These are phyloP conservation scores for Macroglossus sobrinus DNA, from an alignment of 2,113 vertebrate species.

Conservation along the genomic window DNA sequence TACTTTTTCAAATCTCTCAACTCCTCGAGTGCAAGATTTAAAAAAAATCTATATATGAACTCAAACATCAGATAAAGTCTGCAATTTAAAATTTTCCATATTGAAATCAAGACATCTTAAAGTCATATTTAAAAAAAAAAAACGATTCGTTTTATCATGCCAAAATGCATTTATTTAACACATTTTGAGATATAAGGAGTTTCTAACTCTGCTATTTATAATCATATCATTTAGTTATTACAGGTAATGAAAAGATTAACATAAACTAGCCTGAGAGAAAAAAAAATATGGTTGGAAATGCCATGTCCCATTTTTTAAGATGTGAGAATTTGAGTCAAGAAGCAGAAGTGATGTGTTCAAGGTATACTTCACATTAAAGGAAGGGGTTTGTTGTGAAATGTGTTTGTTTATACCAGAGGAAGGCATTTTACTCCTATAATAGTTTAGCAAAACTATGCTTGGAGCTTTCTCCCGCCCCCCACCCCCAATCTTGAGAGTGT, in stretches of 20 bases:
- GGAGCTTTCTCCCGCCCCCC: neutral
- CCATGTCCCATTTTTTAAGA: neutral
- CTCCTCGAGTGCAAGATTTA: neutral
- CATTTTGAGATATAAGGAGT: neutral
- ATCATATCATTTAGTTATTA: neutral
- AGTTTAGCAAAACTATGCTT: neutral
- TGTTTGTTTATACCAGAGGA: neutral
- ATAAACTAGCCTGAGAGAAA: neutral
- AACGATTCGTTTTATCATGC: neutral
- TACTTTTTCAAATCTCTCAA: neutral
- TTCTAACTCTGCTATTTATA: neutral
- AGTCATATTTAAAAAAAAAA: neutral
- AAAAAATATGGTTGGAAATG: neutral
- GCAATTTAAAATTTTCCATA: neutral
- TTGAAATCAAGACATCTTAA: neutral
- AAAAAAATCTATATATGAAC: neutral
- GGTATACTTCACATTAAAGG: neutral
- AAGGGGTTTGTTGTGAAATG: neutral
- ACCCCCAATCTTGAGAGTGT: neutral
- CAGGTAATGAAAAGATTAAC: neutral
- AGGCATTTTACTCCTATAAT: neutral
- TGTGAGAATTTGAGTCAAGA: neutral
- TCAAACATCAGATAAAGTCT: neutral
- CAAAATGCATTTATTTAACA: neutral
- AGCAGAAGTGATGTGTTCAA: neutral